Base-by-base conservation (phyloP, 2,797 vertebrate species). In the Oryzias dopingdopingensis region DNA sequence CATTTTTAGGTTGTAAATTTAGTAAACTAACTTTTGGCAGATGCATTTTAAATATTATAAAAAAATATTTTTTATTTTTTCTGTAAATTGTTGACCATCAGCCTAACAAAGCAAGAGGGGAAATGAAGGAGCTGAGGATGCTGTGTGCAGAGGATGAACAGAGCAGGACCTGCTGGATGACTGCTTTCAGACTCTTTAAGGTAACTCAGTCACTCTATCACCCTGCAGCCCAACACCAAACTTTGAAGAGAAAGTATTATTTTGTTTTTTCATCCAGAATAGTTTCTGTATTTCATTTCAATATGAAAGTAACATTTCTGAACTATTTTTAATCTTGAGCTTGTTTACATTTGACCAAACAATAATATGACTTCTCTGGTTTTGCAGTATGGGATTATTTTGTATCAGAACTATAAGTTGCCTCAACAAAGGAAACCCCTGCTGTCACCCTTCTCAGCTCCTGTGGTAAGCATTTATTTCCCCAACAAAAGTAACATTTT, bases 131-230 rank as follows among this genome's bases (percentile, higher is more conserved):
- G 61, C 70, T 99, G 87, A 90, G 95, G 68, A 89, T 99, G 81
- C 84, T 99, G 59, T 99, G 97, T 81, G 94, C 96, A 0, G 97
- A 99, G 64, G 97, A 98, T 0, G 97, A 98, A 59, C 95, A 97
- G 79, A 93, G 91, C 82, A 90, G 94, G 49, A 93, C 89, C 0
- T 99, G 96, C 86, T 99, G 97, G 97, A 94, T 97, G 90, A 98
- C 95, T 0, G 95, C 95, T 0, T 97, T 98, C 87, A 88, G 97
- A 65, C 93, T 99, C 20, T 92, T 98, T 59, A 98, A 98, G 96
- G 96, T 98, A 93, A 58, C 1, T 6, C 20, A 22, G 20, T 22
- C 2, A 3, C 20, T 22, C 20, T 22, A 22, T 22, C 20, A 22
- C 20, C 20, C 20, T 22, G 20, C 20, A 22, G 20, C 20, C 20